These are phyloP conservation scores for Troides helena DNA, from an alignment of 2,888 invertebrate species.

Conservation along the genomic window DNA sequence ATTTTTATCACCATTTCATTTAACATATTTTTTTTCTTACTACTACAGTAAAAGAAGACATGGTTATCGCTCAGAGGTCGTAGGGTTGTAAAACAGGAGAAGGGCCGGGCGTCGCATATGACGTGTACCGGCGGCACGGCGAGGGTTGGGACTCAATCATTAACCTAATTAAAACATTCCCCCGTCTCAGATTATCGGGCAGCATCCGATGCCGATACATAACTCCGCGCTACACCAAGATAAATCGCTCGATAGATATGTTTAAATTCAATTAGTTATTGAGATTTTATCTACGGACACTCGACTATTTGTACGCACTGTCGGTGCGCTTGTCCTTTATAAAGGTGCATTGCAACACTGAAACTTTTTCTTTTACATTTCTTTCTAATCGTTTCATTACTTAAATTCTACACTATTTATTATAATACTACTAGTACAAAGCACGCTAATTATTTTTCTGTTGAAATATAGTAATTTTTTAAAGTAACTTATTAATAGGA, in stretches of 20 bases:
- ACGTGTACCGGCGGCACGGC: conserved; percentile 40
- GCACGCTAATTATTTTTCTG: no score
- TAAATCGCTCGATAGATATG: conserved; percentile 31
- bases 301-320: conserved; percentile 29
- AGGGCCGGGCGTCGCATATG: conserved; percentile 34
- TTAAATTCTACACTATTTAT: no score
- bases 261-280: conserved; percentile 33
- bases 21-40: neutral
- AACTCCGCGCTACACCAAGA: conserved; percentile 26
- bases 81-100: conserved; percentile 21
- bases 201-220: conserved; percentile 31
- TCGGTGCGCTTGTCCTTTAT: conserved; percentile 7
- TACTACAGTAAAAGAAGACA: neutral
- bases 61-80: conserved; percentile 5
- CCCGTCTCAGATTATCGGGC: conserved; percentile 41
- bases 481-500: no score
- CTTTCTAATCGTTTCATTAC: neutral
- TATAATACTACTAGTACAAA: no score
- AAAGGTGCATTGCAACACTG: conserved; percentile 5
- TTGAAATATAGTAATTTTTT: no score
- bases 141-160: conserved; percentile 43
- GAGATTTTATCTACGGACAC: conserved; percentile 27
- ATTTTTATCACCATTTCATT: neutral
- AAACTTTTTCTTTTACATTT: neutral
- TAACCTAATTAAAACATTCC: conserved; percentile 71